Evolutionary conservation across 2,888 invertebrate genomes (phyloP), one percentile per base, ranked within the genome.

Genomic region (Spodoptera picta): DNA sequence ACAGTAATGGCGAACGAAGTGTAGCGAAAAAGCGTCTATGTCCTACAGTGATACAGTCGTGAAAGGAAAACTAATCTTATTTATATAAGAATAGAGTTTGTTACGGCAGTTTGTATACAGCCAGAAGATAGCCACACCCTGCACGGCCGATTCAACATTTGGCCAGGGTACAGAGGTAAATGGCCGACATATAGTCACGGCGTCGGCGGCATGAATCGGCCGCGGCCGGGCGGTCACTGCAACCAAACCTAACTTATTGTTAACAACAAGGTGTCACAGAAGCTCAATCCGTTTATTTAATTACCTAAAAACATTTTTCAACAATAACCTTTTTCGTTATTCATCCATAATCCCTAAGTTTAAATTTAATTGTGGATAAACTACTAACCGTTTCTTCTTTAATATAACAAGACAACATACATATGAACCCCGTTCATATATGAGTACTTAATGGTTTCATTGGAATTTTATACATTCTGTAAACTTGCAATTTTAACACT

Each of bases 231-330:
- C 69, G 71, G 31, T 69, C 50, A 54, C 73, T 74, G 77, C 70
- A 83, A 83, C 78, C 57, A 47, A 79, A 75, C 78, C 58, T 85
- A 88, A 90, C 77, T 82, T 83, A 89, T 88, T 78, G 78, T 86
- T 87, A 94, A 92, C 90, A 93, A 93, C 92, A 90, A 89, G 87
- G 87, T 88, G 88, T 84, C 86, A 92, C 89, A 88, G 89, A 94
- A 94, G 93, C 94, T 94, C 94, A 93, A 93, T 92, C 91, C 90
- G 86, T 90, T 90, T 88, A 87, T 73, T 84, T 88, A 89, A 90
- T 91, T 89, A 92, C 87, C 94, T 93, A 94, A 94, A 92, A 94
- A 94, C 92, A 93, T 92, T 93, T 87, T 87, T 94, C 93, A 94
- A 94, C 94, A 94, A 94, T 94, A 94, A 93, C 91, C 89, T 87